Percentiles rank a stretch among this genome's conserved stretches.
Conservation (phyloP, 1,140 invertebrate species). For the Lepidotrigona ventralis region DNA sequence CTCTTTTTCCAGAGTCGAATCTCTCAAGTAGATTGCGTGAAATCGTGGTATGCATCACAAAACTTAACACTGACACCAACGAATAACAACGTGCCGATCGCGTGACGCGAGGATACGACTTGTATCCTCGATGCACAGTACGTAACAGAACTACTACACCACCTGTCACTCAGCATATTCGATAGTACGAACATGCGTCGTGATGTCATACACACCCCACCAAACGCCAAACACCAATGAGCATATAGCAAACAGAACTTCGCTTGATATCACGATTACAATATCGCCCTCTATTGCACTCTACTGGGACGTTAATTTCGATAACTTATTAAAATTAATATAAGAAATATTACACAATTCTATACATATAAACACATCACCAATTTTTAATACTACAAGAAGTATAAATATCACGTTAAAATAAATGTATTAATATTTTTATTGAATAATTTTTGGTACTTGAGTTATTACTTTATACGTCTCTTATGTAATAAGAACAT, state of each 20-base stretch:
- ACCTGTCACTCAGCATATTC: slow-evolving; percentile 78
- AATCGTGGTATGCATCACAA: slow-evolving; percentile 76
- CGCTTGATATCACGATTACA: not conserved
- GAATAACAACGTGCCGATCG: slow-evolving; percentile 68
- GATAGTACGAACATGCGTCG: slow-evolving; percentile 77
- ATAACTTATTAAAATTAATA: not conserved
- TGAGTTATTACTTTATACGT: not conserved
- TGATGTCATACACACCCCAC: slow-evolving; percentile 58
- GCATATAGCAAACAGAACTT: not conserved
- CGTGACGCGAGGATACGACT: slow-evolving; percentile 72
- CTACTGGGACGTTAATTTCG: not conserved
- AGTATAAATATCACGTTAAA: not conserved
- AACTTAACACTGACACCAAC: slow-evolving; percentile 70
- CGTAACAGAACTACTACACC: slow-evolving; percentile 66
- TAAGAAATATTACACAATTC: not conserved
- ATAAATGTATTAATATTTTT: not conserved
- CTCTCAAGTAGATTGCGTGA: slow-evolving; percentile 68
- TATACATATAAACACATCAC: not conserved
- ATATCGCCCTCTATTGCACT: not conserved
- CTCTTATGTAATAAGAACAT: not conserved
- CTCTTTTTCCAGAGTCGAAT: slow-evolving; percentile 72
- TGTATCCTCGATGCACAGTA: slow-evolving; percentile 58
- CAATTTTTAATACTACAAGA: not conserved
- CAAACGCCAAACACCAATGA: slow-evolving; percentile 22
- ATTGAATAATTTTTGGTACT: not conserved